A percentile compares a stretch with the other conserved stretches of the same genome.
phyloP scores from a whole-genome alignment of 2,797 vertebrate species.

The Lates japonicus region DNA sequence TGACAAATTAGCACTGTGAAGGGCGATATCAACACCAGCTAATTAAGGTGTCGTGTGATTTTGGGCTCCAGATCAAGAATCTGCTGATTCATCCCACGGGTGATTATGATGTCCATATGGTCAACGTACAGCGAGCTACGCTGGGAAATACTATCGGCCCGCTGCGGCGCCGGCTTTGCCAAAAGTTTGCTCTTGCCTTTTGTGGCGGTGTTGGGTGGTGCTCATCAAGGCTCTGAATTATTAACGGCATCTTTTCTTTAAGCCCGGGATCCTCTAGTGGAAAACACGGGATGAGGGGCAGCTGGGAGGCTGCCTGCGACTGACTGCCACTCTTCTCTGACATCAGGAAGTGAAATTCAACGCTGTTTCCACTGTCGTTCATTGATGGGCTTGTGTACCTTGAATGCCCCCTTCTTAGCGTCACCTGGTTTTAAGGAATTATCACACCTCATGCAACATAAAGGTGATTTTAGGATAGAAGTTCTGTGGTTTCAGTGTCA shows the following conservation, averaged over 20 bases:
- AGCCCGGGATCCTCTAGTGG: slow-evolving; percentile 78
- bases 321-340: slow-evolving; percentile 69
- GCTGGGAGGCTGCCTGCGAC: slow-evolving; percentile 82
- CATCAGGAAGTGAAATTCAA: slow-evolving; percentile 87
- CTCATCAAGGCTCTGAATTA: slow-evolving; percentile 86
- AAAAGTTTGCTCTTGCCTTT: slow-evolving; percentile 88
- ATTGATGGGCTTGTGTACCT: slow-evolving; percentile 76
- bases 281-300: slow-evolving; percentile 83
- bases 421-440: slow-evolving; percentile 69
- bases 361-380: slow-evolving; percentile 83
- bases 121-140: slow-evolving; percentile 82
- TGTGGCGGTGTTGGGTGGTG: slow-evolving; percentile 83
- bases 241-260: slow-evolving; percentile 86
- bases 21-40: slow-evolving; percentile 82
- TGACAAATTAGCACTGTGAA: slow-evolving; percentile 80
- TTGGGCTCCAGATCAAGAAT: slow-evolving; percentile 88
- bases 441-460: slow-evolving; percentile 47
- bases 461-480: slow-evolving; percentile 39
- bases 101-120: slow-evolving; percentile 91
- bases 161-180: slow-evolving; percentile 67
- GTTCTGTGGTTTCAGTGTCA: slow-evolving; percentile 2
- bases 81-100: slow-evolving; percentile 86
- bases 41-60: slow-evolving; percentile 89
- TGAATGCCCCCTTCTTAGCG: slow-evolving; percentile 78
- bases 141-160: slow-evolving; percentile 86